Base-by-base conservation (phyloP, 53 echinoderm and acorn worm species). In the Holothuria leucospilota region DNA sequence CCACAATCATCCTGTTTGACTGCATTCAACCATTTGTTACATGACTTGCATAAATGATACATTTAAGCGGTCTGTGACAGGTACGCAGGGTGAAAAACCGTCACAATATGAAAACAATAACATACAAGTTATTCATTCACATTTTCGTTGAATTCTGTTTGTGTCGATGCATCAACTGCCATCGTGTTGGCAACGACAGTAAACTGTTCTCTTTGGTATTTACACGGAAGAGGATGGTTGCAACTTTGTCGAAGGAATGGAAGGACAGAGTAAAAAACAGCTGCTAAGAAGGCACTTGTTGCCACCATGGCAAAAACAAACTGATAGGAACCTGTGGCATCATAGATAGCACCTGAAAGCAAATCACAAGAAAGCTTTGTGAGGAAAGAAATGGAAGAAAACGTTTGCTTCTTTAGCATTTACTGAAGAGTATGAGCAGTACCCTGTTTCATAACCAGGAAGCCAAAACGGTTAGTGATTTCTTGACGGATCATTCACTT, bases 211-310 rank as follows among this genome's bases (percentile, higher is more conserved):
- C 39, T 39, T 21, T 72, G 20, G 13, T 72, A 16, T 72, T 38
- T 72, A 25, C 72, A 72, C 5, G 72, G 72, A 23, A 72, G 40
- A 41, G 49, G 49, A 72, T 72, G 72, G 21, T 39, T 72, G 21
- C 72, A 72, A 12, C 34, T 72, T 72, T 72, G 23, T 23, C 72
- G 72, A 20, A 72, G 72, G 29, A 72, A 72, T 20, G 72, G 72
- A n/a, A 72, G 72, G 39, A 72, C n/a, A 30, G 72, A 72, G 39
- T 46, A 72, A 39, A 72, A 49, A 23, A 46, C 72, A 46, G 40
- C 42, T 15, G 72, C 72, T 38, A 72, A 6, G 1, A 72, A 21
- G 40, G 72, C 42, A 72, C 72, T 46, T 13, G 72, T 38, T 38
- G 72, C 42, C 5, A 72, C 72, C 49, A 72, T 72, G 13, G 72